phyloP scores from a whole-genome alignment of 2,113 vertebrate species.

The Collichthys lucidus region DNA sequence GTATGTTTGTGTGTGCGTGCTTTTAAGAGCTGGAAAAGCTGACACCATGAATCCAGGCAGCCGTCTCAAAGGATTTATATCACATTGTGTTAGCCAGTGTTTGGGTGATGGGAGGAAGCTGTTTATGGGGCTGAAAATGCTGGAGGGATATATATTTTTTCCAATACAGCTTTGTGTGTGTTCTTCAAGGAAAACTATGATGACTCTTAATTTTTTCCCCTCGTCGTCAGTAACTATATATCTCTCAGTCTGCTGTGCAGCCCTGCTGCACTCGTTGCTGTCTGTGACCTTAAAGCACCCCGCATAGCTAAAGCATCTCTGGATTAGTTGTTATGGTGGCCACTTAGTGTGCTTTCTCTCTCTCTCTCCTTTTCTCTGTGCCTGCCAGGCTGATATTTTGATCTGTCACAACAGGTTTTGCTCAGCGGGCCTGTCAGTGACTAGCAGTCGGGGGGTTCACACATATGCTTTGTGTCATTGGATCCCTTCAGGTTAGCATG shows the following conservation, averaged over 20 bases:
- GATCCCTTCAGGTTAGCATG: constrained; percentile 68
- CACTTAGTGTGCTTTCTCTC: constrained; percentile 38
- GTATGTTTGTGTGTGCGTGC: constrained; percentile 19
- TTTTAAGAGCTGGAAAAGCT: constrained; percentile 54
- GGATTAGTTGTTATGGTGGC: constrained; percentile 35
- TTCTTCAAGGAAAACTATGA: constrained; percentile 32
- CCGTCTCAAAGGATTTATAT: constrained; percentile 56
- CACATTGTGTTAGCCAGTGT: constrained; percentile 49
- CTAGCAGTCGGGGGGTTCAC: constrained; percentile 53
- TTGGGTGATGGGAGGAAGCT: constrained; percentile 56
- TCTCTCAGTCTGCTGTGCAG: constrained; percentile 31
- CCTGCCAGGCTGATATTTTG: constrained; percentile 67
- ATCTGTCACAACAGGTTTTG: constrained; percentile 75
- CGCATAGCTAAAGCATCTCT: constrained; percentile 17
- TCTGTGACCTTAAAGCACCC: constrained; percentile 58
- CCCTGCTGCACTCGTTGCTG: constrained; percentile 11
- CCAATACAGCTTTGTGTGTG: constrained; percentile 22
- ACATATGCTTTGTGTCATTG: constrained; percentile 73
- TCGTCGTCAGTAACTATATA: constrained; percentile 48
- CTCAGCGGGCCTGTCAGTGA: constrained; percentile 65
- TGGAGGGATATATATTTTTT: constrained; percentile 20
- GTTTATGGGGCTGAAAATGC: constrained; percentile 56
- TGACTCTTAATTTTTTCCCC: constrained; percentile 44
- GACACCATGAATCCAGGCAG: constrained; percentile 42
- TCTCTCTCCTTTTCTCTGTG: constrained; percentile 1